These are phyloP conservation scores for Lycocerus yunnanus DNA, from an alignment of 2,888 invertebrate genomes.

Conservation along the genomic window DNA sequence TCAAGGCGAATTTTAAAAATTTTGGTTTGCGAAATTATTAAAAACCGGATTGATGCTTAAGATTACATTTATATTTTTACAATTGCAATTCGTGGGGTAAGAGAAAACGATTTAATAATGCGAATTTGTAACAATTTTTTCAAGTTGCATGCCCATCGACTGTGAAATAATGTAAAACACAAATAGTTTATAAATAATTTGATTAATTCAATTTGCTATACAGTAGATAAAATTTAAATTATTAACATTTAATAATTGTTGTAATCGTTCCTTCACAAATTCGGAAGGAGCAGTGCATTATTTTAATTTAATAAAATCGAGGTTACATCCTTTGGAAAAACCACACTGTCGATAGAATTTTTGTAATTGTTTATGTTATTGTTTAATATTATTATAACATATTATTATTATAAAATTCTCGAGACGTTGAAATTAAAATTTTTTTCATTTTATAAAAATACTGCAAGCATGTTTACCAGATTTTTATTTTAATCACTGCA, in stretches of 20 bases:
- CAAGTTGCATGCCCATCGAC: not conserved
- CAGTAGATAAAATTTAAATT: not conserved
- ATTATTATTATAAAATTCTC: too few species aligned
- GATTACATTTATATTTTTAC: not conserved
- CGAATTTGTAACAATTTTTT: not conserved
- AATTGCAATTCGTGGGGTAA: not conserved
- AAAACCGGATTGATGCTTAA: not conserved
- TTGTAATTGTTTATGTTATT: not conserved
- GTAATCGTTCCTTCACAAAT: too few species aligned
- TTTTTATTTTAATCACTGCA: not conserved
- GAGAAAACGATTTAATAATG: not conserved
- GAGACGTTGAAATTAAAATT: not conserved
- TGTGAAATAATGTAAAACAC: not conserved
- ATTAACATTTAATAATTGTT: not conserved
- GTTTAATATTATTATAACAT: too few species aligned
- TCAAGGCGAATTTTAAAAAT: not conserved
- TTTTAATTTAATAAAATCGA: too few species aligned
- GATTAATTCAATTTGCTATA: not conserved
- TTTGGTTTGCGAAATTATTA: not conserved
- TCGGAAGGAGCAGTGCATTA: too few species aligned
- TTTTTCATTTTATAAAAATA: not conserved
- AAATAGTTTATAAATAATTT: not conserved
- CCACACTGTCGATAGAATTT: not conserved
- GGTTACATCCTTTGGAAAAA: not conserved
- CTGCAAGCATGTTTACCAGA: not conserved